Percentiles rank a stretch among this genome's conserved stretches.
Evolutionary conservation across 2,797 vertebrate species (phyloP).

Genomic region (Paedocypris micromegethes): DNA sequence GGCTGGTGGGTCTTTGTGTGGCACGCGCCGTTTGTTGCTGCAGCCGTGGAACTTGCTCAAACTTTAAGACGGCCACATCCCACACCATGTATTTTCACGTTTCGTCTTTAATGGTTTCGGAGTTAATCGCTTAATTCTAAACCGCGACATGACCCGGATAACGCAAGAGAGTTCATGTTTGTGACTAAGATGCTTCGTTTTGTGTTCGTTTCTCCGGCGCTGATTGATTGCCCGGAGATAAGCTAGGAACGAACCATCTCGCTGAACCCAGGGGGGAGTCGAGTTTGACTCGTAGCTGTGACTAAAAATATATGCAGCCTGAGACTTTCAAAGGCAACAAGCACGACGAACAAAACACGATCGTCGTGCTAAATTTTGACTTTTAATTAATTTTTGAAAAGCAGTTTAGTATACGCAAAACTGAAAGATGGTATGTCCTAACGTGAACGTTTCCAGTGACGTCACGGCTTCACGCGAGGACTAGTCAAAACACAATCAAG

Average conservation of each 20-base stretch:
- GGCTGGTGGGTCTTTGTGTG: conserved; percentile 11
- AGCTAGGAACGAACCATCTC: conserved; percentile 38
- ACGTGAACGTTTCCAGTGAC: conserved; percentile 10
- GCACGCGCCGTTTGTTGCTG: conserved; percentile 3
- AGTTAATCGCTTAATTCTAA: neutral
- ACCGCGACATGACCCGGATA: neutral
- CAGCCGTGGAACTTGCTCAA: conserved; percentile 11
- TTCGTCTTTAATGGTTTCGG: neutral
- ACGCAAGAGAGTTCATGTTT: neutral
- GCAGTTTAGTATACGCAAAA: neutral
- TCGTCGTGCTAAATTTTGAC: no score
- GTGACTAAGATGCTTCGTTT: conserved; percentile 7
- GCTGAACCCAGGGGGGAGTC: neutral
- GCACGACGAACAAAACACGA: conserved; percentile 26
- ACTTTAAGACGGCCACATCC: conserved; percentile 20
- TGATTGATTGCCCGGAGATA: conserved; percentile 41
- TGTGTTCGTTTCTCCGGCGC: conserved; percentile 15
- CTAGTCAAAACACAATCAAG: conserved; percentile 11
- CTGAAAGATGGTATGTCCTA: conserved; percentile 2
- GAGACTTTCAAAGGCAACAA: conserved; percentile 52
- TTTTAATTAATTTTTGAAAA: no score
- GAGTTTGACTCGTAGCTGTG: neutral
- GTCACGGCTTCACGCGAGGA: conserved; percentile 14
- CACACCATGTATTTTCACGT: conserved; percentile 3
- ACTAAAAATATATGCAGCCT: conserved; percentile 31